Evolutionary conservation across 2,113 vertebrate genomes (phyloP).

Genomic region (Hippocampus barbouri): DNA sequence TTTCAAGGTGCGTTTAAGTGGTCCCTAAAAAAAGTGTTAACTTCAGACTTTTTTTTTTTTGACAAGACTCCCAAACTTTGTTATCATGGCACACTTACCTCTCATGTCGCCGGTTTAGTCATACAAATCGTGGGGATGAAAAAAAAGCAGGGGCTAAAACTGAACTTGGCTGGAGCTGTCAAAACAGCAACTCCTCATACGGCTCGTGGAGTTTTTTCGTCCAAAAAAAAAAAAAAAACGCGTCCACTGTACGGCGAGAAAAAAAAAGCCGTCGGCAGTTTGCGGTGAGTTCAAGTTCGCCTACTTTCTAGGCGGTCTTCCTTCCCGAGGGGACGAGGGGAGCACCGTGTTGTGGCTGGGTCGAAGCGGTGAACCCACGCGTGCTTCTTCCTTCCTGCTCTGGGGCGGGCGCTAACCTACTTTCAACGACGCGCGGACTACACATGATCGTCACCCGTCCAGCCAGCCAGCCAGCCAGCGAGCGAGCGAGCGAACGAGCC

Average conservation of each 20-base stretch:
- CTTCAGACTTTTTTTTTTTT: not conserved
- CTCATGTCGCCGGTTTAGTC: slow-evolving; percentile 62
- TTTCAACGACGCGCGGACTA: slow-evolving; percentile 76
- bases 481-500: slow-evolving; percentile 53
- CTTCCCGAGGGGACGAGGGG: not conserved
- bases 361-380: not conserved
- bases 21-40: not conserved
- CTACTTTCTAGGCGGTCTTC: not conserved
- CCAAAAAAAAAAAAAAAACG: slow-evolving; percentile 3
- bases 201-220: slow-evolving; percentile 16
- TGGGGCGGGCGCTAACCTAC: slow-evolving; percentile 57
- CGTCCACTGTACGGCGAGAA: not conserved
- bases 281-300: not conserved
- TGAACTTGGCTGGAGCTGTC: slow-evolving; percentile 46
- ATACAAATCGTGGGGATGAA: slow-evolving; percentile 45
- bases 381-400: slow-evolving; percentile 27
- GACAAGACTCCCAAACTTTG: not conserved
- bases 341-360: not conserved
- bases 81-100: slow-evolving; percentile 60
- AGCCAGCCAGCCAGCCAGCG: slow-evolving; percentile 54
- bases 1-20: not conserved
- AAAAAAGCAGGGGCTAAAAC: slow-evolving; percentile 17
- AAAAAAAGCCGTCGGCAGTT: not conserved
- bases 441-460: slow-evolving; percentile 69
- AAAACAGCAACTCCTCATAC: slow-evolving; percentile 60